Evolutionary conservation across 2,888 invertebrate species (phyloP), one percentile per base, ranked within the genome.

Genomic region (Lithophane leautieri): DNA sequence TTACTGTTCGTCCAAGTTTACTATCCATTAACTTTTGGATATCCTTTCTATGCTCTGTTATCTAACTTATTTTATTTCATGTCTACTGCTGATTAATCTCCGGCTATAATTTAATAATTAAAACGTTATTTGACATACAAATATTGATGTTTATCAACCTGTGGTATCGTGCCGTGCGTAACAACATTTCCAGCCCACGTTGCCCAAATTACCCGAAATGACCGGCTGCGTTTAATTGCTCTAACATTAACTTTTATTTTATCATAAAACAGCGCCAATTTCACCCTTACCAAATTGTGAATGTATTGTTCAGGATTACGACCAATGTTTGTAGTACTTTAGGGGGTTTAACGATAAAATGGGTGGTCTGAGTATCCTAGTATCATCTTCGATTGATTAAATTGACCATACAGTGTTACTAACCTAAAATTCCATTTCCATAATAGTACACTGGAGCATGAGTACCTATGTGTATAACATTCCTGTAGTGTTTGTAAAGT

Each of bases 231-330:
- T 87, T 83, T 87, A 83, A 88, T 86, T 87, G 84, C 73, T 73
- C 52, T 72, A 79, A 82, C 80, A 87, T 87, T 82, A 81, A 87
- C 76, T 89, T 89, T 87, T 89, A 87, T 89, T 85, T 86, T 81
- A 76, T 83, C 67, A 79, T 70, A 54, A 76, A 73, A 82, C 76
- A 71, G 63, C 67, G 70, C 78, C 88, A 85, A 85, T 83, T 75
- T 73, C 56, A 67, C 56, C 61, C 62, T 47, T 52, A 65, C 67
- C 75, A 70, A 76, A 78, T 78, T 83, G 76, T 77, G 42, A 69
- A 65, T 82, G 56, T 71, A 61, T 68, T 61, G 61, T 56, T 65
- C 28, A 40, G 25, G 54, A 40, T 84, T 72, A 62, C 62, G 52
- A 65, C 60, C 61, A 16, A 8, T 4, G 19, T 28, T 70, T 42